Evolutionary conservation across 2,888 invertebrate species (phyloP).

Genomic region (Scaptomyza reducta): DNA sequence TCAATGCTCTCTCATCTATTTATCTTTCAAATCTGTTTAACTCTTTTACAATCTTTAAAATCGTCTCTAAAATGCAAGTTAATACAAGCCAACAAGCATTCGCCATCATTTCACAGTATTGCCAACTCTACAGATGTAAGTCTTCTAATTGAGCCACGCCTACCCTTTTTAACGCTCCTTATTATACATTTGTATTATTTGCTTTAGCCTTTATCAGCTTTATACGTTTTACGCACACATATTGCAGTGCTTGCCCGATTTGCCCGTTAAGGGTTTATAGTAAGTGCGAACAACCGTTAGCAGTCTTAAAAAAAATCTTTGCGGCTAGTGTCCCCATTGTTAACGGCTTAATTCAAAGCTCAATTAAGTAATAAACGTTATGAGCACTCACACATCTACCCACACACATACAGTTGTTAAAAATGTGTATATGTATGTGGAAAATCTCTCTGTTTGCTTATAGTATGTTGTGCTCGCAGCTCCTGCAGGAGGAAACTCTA

Average conservation of each 20-base stretch:
- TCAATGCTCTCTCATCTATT: neutral
- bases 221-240: conserved; percentile 17
- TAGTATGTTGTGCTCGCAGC: conserved; percentile 25
- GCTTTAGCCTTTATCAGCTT: conserved; percentile 4
- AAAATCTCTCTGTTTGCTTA: conserved; percentile 14
- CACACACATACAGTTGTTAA: conserved; percentile 14
- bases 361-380: conserved; percentile 71
- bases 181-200: neutral
- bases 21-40: neutral
- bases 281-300: conserved; percentile 60
- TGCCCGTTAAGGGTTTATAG: conserved; percentile 17
- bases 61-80: conserved; percentile 71
- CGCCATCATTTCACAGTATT: conserved; percentile 80
- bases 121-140: conserved; percentile 81
- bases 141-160: conserved; percentile 34
- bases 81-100: conserved; percentile 76
- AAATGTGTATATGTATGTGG: conserved; percentile 8
- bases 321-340: conserved; percentile 23
- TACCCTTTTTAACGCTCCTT: neutral
- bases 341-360: conserved; percentile 53
- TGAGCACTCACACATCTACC: conserved; percentile 21
- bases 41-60: conserved; percentile 8
- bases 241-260: neutral
- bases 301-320: conserved; percentile 29
- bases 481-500: conserved; percentile 22